Percentiles rank a stretch among this genome's conserved stretches.
Conservation (phyloP, 2,888 invertebrate species). For the Eupithecia vulgata region DNA sequence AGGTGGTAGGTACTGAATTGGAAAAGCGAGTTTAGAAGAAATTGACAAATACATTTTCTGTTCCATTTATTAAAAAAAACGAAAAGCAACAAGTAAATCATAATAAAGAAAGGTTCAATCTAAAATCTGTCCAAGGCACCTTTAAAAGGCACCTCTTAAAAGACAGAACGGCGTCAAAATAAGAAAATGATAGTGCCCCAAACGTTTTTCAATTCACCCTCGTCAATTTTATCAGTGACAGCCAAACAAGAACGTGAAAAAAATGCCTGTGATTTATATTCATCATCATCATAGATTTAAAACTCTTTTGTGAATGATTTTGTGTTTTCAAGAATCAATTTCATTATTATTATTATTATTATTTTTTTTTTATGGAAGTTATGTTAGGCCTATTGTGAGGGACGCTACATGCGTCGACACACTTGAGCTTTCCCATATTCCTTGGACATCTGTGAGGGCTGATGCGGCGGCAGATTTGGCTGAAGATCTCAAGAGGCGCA, state of each 20-base stretch:
- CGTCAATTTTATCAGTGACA: slow-evolving; percentile 64
- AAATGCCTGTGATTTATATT: slow-evolving; percentile 60
- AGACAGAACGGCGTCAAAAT: slow-evolving; percentile 47
- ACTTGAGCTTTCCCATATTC: no score
- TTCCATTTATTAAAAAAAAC: not conserved
- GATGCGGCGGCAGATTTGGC: no score
- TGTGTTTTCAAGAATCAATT: not conserved
- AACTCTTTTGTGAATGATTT: not conserved
- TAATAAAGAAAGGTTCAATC: slow-evolving; percentile 33
- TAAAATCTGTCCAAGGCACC: slow-evolving; percentile 37
- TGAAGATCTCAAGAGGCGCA: no score
- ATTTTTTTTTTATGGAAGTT: no score
- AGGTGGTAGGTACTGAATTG: not conserved
- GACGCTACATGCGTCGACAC: no score
- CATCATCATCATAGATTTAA: slow-evolving; percentile 26
- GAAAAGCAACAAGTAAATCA: slow-evolving; percentile 5
- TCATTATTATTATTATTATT: no score
- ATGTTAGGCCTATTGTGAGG: no score
- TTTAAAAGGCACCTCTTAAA: slow-evolving; percentile 31
- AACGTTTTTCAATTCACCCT: slow-evolving; percentile 59
- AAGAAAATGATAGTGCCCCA: slow-evolving; percentile 42
- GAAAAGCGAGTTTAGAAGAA: not conserved
- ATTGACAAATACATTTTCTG: not conserved
- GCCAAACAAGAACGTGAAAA: slow-evolving; percentile 57
- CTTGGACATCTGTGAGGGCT: no score